phyloP scores from a whole-genome alignment of 1,140 invertebrate species.

The Ceratoteleas bidentatus region DNA sequence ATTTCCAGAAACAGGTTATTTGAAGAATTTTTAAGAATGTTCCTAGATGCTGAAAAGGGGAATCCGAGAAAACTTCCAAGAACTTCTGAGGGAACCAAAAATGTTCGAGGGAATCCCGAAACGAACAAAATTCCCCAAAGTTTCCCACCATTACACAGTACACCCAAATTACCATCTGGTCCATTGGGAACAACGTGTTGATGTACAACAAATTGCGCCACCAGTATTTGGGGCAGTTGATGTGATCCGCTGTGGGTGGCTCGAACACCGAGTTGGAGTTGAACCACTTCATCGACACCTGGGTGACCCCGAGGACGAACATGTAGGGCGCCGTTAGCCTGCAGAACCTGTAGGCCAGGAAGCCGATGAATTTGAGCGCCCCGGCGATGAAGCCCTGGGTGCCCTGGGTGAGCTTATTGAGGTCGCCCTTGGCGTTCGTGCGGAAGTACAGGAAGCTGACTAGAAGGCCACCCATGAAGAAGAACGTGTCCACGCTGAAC shows the following conservation, averaged over 20 bases:
- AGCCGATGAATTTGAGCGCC: slow-evolving; percentile 88
- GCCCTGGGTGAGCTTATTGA: slow-evolving; percentile 88
- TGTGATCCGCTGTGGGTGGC: slow-evolving; percentile 89
- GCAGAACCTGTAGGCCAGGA: slow-evolving; percentile 88
- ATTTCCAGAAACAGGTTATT: no score
- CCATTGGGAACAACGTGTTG: slow-evolving; percentile 91
- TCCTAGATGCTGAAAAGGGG: no score
- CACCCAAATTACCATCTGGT: slow-evolving; percentile 90
- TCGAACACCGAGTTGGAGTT: slow-evolving; percentile 90
- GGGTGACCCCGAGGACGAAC: slow-evolving; percentile 89
- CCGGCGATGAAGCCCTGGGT: slow-evolving; percentile 86
- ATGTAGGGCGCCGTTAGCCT: slow-evolving; percentile 92
- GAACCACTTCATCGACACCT: slow-evolving; percentile 91
- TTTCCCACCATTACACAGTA: no score
- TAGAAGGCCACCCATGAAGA: slow-evolving; percentile 91
- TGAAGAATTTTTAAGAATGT: no score
- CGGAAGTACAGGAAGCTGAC: slow-evolving; percentile 92
- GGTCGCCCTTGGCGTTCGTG: slow-evolving; percentile 89
- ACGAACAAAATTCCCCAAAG: no score
- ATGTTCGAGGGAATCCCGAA: no score
- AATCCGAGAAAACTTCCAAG: no score
- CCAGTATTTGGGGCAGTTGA: slow-evolving; percentile 92
- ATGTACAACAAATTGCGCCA: slow-evolving; percentile 93
- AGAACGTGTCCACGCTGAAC: slow-evolving; percentile 96
- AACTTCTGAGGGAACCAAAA: no score